These are phyloP conservation scores for Okapia johnstoni DNA, from an alignment of 2,113 vertebrate genomes.

Conservation along the genomic window DNA sequence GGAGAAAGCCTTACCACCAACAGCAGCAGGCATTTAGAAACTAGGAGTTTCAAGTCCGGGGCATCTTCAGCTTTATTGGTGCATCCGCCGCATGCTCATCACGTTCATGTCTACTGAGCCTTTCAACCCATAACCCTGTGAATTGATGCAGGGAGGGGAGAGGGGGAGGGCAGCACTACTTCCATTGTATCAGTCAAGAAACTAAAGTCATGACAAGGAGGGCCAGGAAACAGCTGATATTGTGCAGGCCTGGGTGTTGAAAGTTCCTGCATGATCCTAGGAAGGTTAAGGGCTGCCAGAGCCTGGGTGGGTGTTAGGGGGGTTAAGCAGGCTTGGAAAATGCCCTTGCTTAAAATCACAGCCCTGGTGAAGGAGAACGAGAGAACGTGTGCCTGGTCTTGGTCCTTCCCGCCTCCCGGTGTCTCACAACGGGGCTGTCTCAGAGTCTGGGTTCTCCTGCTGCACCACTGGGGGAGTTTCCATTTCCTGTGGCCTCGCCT, in stretches of 20 bases:
- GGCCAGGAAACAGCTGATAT: background rate
- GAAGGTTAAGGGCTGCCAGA: background rate
- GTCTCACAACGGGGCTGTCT: background rate
- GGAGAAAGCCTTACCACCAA: background rate
- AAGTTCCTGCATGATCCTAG: background rate
- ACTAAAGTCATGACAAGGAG: background rate
- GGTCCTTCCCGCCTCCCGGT: background rate
- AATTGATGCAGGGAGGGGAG: background rate
- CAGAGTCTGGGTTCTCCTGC: background rate
- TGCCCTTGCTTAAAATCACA: background rate
- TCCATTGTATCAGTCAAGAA: background rate
- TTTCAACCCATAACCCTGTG: background rate
- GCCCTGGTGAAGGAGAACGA: background rate
- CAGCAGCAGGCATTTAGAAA: background rate
- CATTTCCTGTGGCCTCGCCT: slow-evolving; percentile 41
- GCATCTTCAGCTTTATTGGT: background rate
- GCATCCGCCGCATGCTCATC: background rate
- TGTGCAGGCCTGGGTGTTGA: background rate
- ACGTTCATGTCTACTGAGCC: fast-evolving
- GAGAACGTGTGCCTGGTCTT: background rate
- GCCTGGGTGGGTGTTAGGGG: background rate
- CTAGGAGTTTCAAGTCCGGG: background rate
- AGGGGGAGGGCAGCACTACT: background rate
- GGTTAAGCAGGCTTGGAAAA: background rate
- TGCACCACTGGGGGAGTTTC: background rate